Evolutionary conservation across 2,888 invertebrate species (phyloP), one percentile per base, ranked within the genome.

Genomic region (Torymus auratus): DNA sequence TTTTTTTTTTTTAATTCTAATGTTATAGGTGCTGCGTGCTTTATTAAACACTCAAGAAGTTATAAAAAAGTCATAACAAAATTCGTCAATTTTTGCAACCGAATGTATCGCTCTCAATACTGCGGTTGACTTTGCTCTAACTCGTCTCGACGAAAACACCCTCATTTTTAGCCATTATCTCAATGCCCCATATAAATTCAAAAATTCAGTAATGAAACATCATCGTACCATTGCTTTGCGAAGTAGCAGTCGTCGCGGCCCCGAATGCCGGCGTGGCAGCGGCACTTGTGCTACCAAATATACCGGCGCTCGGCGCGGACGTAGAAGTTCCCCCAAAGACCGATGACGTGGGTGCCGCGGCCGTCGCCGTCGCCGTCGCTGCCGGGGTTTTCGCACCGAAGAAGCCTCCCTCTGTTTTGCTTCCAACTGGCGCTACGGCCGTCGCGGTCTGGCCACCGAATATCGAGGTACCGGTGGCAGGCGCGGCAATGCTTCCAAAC

Each of bases 401-500:
- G 53, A 69, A 77, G 28, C 58, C 7, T 41, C 41, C 41, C 41
- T 41, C 41, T 65, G 60, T 78, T 56, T 2, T 65, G 17, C 0
- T 67, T 58, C 12, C 68, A 60, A 15, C 55, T 5, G 20, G 28
- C 55, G 20, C 5, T 12, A 7, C 7, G 41, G 53, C 50, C 14
- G 58, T 13, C 0, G 71, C 62, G 2, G 68, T 73, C 23, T 69
- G 73, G 12, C 65, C 64, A 13, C 78, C 78, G n/a, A 79, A 79
- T 15, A 76, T 13, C 23, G 76, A 79, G 13, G 41, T 10, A 58
- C 52, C 14, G 1, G 53, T 7, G 7, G 41, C 14, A n/a, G 10
- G 12, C 64, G 58, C 15, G 23, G 20, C 20, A 58, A n/a, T 64
- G 78, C 65, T 83, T n/a, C 79, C 83, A 58, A 84, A 84, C 12